Conservation (phyloP, 2,888 invertebrate genomes). For the Trissonchulus sp. region DNA sequence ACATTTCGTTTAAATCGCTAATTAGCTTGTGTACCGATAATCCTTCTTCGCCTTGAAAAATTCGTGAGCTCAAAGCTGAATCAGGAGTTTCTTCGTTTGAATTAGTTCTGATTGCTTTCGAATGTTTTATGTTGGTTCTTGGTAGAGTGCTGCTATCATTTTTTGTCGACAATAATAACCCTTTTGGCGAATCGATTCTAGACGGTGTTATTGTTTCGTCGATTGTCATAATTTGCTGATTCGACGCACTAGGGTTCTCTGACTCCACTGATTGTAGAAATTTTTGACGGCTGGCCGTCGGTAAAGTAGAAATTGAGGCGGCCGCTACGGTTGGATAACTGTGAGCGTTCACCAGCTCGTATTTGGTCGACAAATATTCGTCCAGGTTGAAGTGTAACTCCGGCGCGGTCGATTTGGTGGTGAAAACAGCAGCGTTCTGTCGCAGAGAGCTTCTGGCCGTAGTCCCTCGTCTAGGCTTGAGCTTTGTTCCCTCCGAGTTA, state of each 20-base stretch:
- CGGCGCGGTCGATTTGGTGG: no score
- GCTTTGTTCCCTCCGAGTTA: not conserved
- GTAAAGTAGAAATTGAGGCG: not conserved
- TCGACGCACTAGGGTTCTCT: not conserved
- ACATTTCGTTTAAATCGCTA: not conserved
- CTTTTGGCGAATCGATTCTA: no score
- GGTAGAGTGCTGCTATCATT: not conserved
- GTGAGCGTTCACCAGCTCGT: not conserved
- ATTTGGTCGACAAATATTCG: not conserved
- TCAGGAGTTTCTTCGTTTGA: not conserved
- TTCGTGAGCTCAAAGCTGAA: not conserved
- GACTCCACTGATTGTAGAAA: no score
- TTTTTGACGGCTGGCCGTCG: not conserved
- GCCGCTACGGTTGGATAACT: not conserved
- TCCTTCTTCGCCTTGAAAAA: not conserved
- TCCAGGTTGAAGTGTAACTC: not conserved
- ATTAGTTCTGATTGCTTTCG: no score
- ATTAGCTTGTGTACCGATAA: not conserved
- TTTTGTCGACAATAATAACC: no score
- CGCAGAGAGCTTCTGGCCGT: not conserved
- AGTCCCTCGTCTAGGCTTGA: not conserved
- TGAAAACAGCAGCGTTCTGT: not conserved
- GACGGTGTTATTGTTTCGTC: not conserved
- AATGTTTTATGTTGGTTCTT: not conserved
- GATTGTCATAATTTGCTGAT: not conserved